A percentile compares a stretch with the other conserved stretches of the same genome.
These are phyloP conservation scores for Neodon shergylaensis DNA, from an alignment of 2,113 vertebrate genomes.

Conservation along the genomic window DNA sequence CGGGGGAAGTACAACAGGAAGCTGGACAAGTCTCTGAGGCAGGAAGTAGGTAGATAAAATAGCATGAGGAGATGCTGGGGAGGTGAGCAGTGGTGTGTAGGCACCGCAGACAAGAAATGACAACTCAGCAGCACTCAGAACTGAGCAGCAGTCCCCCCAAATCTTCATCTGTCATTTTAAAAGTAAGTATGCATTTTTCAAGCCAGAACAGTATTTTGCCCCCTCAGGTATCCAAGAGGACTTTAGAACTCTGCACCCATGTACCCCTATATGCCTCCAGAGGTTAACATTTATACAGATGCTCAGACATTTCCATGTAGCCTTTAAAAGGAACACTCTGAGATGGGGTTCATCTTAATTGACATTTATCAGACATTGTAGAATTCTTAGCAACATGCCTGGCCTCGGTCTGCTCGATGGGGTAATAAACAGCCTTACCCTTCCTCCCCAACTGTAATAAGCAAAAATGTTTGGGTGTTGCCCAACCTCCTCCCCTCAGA, in stretches of 20 bases:
- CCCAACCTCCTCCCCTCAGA: neutral
- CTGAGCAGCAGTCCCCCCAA: neutral
- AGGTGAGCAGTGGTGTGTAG: too few species aligned
- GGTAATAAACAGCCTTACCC: neutral
- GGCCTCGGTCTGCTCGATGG: neutral
- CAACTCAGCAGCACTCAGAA: neutral
- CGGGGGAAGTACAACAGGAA: neutral
- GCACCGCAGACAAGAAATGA: neutral
- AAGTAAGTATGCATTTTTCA: neutral
- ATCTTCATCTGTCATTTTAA: neutral
- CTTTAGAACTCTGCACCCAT: neutral
- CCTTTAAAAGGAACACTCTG: neutral
- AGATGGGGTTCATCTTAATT: neutral
- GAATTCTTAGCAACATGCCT: neutral
- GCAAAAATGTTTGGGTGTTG: neutral
- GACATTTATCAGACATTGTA: neutral
- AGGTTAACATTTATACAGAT: constrained; percentile 5
- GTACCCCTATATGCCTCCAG: neutral
- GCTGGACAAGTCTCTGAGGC: neutral
- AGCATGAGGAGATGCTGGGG: neutral
- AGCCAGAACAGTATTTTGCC: neutral
- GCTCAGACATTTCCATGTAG: neutral
- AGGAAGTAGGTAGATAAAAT: neutral
- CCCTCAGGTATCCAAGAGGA: neutral
- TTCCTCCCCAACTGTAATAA: neutral